A percentile compares a stretch with the other conserved stretches of the same genome.
phyloP scores from a whole-genome alignment of 2,113 vertebrate genomes.

The Fregata magnificens region DNA sequence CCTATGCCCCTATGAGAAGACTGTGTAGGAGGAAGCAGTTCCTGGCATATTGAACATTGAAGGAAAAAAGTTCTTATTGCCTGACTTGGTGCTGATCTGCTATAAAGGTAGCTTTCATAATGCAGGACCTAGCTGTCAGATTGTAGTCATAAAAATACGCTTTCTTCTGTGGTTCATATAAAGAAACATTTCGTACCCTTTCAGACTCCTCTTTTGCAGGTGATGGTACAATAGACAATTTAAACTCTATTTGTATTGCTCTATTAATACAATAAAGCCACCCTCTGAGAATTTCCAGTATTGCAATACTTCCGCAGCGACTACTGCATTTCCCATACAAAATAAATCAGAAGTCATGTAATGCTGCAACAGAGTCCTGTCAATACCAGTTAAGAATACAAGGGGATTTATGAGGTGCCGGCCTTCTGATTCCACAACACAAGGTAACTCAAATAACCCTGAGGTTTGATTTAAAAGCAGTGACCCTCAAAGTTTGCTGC shows the following conservation, averaged over 20 bases:
- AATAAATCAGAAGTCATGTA: constrained; percentile 42
- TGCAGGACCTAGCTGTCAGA: not conserved
- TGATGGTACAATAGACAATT: not conserved
- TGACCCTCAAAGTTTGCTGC: constrained; percentile 17
- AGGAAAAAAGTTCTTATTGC: not conserved
- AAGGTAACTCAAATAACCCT: constrained; percentile 6
- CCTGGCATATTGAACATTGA: not conserved
- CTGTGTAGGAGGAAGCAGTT: not conserved
- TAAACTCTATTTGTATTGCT: not conserved
- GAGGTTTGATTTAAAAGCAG: constrained; percentile 45
- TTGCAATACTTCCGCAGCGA: not conserved
- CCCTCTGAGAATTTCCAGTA: constrained; percentile 26
- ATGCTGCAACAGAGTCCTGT: constrained; percentile 7
- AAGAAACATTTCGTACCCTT: not conserved
- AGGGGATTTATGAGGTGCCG: constrained; percentile 27
- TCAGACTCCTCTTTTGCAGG: not conserved
- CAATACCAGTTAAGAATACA: constrained; percentile 25
- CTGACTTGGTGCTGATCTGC: not conserved
- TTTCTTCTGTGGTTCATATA: not conserved
- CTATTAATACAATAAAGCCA: constrained; percentile 33
- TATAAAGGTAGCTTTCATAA: not conserved
- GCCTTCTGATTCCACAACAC: not conserved
- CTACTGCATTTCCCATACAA: not conserved
- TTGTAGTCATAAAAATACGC: not conserved
- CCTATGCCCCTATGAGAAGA: not conserved